A percentile compares a stretch with the other conserved stretches of the same genome.
phyloP scores from a whole-genome alignment of 92 coral and sea anemone species.

The Zoanthus solanderi region DNA sequence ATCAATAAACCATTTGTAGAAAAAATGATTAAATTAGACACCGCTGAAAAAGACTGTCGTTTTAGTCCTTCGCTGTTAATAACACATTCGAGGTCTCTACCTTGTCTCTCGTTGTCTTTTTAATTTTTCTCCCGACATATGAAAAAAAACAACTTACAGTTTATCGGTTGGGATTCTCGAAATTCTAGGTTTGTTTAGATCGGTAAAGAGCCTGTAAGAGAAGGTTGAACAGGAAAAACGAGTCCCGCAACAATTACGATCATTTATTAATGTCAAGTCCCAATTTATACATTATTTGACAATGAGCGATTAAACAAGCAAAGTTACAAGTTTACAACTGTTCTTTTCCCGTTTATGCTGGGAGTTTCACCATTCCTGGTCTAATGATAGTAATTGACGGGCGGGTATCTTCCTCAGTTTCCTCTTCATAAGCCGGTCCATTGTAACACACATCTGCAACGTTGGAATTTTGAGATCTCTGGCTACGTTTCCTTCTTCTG shows the following conservation, averaged over 20 bases:
- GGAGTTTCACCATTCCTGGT: not conserved
- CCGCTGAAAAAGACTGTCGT: too few species aligned
- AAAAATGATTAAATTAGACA: too few species aligned
- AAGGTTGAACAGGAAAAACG: too few species aligned
- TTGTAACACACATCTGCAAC: slow-evolving; percentile 48
- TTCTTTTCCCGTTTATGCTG: not conserved
- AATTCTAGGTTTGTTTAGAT: too few species aligned
- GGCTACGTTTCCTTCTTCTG: slow-evolving; percentile 47
- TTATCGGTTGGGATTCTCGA: too few species aligned
- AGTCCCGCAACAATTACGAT: not conserved
- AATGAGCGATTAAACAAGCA: not conserved
- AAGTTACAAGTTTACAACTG: not conserved
- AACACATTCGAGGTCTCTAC: too few species aligned
- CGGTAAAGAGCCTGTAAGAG: too few species aligned
- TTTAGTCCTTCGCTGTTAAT: too few species aligned
- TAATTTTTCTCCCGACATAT: too few species aligned
- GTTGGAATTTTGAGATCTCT: slow-evolving; percentile 17
- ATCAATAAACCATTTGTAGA: too few species aligned
- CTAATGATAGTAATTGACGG: not conserved
- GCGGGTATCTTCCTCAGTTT: not conserved
- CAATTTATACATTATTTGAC: not conserved
- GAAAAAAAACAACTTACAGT: too few species aligned
- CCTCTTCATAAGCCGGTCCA: slow-evolving; percentile 28
- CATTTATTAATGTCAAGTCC: not conserved
- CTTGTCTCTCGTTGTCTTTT: too few species aligned